Evolutionary conservation across 2,113 vertebrate genomes (phyloP).

Genomic region (Hyaena hyaena): DNA sequence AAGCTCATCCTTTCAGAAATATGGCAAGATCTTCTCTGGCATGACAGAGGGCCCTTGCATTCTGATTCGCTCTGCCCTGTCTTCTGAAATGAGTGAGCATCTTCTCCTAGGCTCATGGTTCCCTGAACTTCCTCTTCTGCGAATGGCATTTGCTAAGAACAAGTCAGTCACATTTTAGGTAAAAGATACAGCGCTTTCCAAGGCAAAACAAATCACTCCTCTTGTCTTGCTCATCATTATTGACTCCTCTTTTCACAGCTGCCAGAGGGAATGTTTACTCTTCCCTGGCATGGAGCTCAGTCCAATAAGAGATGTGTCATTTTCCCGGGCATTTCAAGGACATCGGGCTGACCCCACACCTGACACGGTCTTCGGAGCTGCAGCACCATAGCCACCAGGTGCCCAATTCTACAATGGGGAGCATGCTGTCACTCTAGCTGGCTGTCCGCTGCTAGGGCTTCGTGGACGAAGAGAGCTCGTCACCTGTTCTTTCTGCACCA

Average conservation of each 20-base stretch:
- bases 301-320: not conserved
- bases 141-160: not conserved
- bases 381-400: not conserved
- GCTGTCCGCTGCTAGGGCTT: not conserved
- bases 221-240: not conserved
- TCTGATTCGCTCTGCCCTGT: accelerated
- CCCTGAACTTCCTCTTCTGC: not conserved
- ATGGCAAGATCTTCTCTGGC: accelerated
- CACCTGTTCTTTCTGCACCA: not conserved
- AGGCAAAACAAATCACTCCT: not conserved
- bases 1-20: not conserved
- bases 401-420: not conserved
- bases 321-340: not conserved
- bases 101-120: not conserved
- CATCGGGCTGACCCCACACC: not conserved
- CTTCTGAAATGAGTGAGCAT: accelerated
- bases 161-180: not conserved
- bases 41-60: not conserved
- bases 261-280: not conserved
- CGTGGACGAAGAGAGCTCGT: accelerated
- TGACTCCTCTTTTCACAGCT: not conserved
- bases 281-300: not conserved
- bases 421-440: not conserved
- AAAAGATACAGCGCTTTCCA: not conserved
- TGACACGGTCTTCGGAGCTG: not conserved